A percentile compares a stretch with the other conserved stretches of the same genome.
Conservation (phyloP, 2,113 vertebrate genomes). For the Nesoenas mayeri region DNA sequence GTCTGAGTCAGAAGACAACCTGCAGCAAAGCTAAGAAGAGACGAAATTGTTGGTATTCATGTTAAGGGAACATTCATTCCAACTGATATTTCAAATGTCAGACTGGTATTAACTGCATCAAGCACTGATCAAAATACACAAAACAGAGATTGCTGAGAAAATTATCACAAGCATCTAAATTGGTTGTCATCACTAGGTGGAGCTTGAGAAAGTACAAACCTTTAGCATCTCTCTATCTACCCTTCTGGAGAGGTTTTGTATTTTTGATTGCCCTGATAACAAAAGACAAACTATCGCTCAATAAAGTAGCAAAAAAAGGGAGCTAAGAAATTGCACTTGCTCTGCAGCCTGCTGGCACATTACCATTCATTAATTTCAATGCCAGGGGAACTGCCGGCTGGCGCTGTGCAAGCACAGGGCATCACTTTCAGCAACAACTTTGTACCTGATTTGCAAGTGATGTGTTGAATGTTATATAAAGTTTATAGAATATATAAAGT, state of each 20-base stretch:
- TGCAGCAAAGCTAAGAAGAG: background rate
- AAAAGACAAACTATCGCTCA: background rate
- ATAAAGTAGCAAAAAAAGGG: background rate
- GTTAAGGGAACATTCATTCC: background rate
- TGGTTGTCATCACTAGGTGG: conserved; percentile 5
- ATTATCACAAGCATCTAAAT: conserved; percentile 35
- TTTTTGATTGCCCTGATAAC: background rate
- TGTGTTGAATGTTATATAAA: background rate
- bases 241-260: background rate
- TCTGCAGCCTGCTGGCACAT: background rate
- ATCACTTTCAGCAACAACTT: background rate
- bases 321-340: background rate
- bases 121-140: conserved; percentile 44
- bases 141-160: background rate
- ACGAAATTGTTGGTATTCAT: background rate
- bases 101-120: conserved; percentile 30
- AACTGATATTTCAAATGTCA: conserved; percentile 26
- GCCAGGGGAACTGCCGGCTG: background rate
- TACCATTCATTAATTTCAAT: background rate
- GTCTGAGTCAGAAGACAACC: background rate
- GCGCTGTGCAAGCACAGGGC: background rate
- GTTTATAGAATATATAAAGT: background rate
- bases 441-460: background rate
- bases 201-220: background rate
- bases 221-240: background rate